Evolutionary conservation across 2,888 invertebrate genomes (phyloP), one percentile per base, ranked within the genome.

Genomic region (Trisateles emortualis): DNA sequence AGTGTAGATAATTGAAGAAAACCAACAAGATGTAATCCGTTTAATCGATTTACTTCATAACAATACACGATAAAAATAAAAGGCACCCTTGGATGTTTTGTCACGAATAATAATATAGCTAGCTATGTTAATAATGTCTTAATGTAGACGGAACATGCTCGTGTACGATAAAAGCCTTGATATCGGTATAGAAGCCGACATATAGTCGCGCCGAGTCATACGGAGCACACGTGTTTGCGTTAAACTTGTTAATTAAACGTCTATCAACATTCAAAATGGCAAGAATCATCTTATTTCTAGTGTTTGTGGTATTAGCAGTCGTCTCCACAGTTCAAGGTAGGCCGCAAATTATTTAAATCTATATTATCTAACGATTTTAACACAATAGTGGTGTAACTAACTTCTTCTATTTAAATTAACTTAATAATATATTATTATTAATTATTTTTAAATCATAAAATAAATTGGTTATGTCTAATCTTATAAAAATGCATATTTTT

Each of bases 251-350:
- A 30, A 65, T 68, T 59, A 33, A 47, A 53, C 47, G 22, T 30
- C 29, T 52, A 52, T 46, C 45, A 52, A 50, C 42, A 52, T 54
- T 59, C 47, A 59, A 71, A 70, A 82, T 82, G 82, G 41, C 72
- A 36, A 82, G 72, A 74, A 60, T 78, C 54, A 52, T 62, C 16
- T 50, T 72, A 41, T 54, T 47, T 17, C 45, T 78, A 52, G 56
- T 76, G 45, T 11, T 74, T 43, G 64, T 76, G 50, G 68, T 55
- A 50, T 38, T 70, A 49, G 59, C 77, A 55, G 65, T 68, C 48
- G 49, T 59, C 40, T 64, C 68, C 49, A 47, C 59, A 38, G 64
- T 61, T 45, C 79, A 81, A 78, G 81, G 82, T 81, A 73, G 81
- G 78, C 66, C 9, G 49, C 50, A 24, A 51, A 52, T 2, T 45